Evolutionary conservation across 2,888 invertebrate genomes (phyloP).

Genomic region (Pycnomerus fuliginosus): DNA sequence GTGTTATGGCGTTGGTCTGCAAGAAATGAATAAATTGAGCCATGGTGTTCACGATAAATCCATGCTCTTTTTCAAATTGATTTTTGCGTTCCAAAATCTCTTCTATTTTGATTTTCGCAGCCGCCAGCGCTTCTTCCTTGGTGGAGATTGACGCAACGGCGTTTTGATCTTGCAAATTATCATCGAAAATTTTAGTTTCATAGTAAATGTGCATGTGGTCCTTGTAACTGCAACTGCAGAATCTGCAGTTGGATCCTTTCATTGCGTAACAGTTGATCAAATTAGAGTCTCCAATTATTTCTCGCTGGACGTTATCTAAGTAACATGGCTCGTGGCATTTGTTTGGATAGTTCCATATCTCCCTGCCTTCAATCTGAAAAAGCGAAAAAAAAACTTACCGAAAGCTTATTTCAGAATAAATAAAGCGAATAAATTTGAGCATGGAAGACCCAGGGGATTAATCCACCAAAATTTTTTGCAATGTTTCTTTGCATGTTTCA

Average conservation of each 20-base stretch:
- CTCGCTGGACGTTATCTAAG: slow-evolving; percentile 38
- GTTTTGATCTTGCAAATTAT: slow-evolving; percentile 33
- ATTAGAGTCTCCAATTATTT: slow-evolving; percentile 41
- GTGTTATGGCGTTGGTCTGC: slow-evolving; percentile 32
- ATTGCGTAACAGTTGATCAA: slow-evolving; percentile 42
- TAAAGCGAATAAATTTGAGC: no score
- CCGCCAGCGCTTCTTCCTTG: slow-evolving; percentile 31
- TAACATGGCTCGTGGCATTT: slow-evolving; percentile 46
- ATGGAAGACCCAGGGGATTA: no score
- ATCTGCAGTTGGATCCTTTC: slow-evolving; percentile 31
- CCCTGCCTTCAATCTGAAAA: no score
- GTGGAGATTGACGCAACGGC: slow-evolving; percentile 32
- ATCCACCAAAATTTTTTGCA: no score
- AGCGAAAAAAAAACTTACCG: no score
- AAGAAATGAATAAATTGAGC: slow-evolving; percentile 38
- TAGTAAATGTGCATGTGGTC: slow-evolving; percentile 47
- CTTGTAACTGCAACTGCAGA: slow-evolving; percentile 39
- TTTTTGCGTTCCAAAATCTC: slow-evolving; percentile 27
- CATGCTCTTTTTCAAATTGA: slow-evolving; percentile 36
- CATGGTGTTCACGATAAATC: slow-evolving; percentile 28
- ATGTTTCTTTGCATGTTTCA: no score
- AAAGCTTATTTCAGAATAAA: no score
- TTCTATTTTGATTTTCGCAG: slow-evolving; percentile 29
- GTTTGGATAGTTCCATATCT: no score
- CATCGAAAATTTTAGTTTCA: slow-evolving; percentile 36